Conservation (phyloP, 2,797 vertebrate genomes). For the Syncerus caffer region DNA sequence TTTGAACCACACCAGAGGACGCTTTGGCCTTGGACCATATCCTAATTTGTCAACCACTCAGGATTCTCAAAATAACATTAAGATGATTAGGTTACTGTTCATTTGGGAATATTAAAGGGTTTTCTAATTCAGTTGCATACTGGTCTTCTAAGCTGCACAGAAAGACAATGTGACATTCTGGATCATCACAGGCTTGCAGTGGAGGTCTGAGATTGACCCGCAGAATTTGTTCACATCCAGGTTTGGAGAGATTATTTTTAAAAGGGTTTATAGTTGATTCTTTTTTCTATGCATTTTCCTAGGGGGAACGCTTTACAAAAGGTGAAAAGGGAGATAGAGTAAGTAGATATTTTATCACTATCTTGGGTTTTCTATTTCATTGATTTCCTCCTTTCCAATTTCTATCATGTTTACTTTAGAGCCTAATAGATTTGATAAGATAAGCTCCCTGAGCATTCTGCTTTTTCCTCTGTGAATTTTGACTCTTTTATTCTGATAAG, state of each 20-base stretch:
- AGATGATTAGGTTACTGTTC: not conserved
- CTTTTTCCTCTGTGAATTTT: constrained; percentile 25
- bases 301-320: constrained; percentile 83
- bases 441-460: constrained; percentile 19
- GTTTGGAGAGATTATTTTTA: not conserved
- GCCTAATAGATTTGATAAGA: constrained; percentile 50
- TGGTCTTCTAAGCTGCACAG: not conserved
- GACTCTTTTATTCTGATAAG: constrained; percentile 17
- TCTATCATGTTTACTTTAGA: constrained; percentile 32
- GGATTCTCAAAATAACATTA: not conserved
- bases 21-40: not conserved
- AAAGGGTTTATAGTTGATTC: constrained; percentile 52
- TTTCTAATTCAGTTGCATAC: not conserved
- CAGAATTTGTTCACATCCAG: not conserved
- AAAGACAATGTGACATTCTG: not conserved
- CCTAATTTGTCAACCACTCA: not conserved
- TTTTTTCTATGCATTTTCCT: constrained; percentile 36
- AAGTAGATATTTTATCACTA: constrained; percentile 72
- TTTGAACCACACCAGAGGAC: not conserved
- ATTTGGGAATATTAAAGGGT: not conserved
- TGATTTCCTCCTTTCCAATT: constrained; percentile 52
- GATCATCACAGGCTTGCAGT: not conserved
- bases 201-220: not conserved
- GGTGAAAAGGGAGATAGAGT: constrained; percentile 92
- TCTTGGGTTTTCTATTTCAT: constrained; percentile 44